Percentiles rank a stretch among this genome's conserved stretches.
Conservation (phyloP, 2,888 invertebrate species). For the Bellardia pandia region DNA sequence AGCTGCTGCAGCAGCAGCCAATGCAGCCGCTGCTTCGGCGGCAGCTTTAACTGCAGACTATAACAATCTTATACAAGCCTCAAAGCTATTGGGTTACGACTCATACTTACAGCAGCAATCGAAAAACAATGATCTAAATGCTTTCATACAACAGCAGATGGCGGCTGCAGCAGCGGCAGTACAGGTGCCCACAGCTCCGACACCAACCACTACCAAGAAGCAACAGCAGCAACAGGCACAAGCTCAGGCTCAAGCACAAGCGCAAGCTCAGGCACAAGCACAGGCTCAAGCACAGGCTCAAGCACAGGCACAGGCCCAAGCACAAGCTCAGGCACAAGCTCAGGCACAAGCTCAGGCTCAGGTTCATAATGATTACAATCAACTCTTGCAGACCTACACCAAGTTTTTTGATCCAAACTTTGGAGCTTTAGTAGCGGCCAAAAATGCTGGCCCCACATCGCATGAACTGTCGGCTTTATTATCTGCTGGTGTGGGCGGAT, state of each 20-base stretch:
- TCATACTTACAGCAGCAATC: slow-evolving; percentile 83
- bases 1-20: slow-evolving; percentile 73
- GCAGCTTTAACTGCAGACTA: slow-evolving; percentile 81
- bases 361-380: slow-evolving; percentile 80
- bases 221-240: slow-evolving; percentile 67
- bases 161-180: slow-evolving; percentile 80
- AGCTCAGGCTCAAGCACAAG: slow-evolving; percentile 79
- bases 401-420: slow-evolving; percentile 83
- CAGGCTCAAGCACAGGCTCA: slow-evolving; percentile 70
- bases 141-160: slow-evolving; percentile 83
- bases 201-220: slow-evolving; percentile 74
- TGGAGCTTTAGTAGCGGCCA: slow-evolving; percentile 77
- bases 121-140: slow-evolving; percentile 81
- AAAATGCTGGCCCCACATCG: slow-evolving; percentile 77
- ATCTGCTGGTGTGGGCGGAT: slow-evolving; percentile 77
- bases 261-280: slow-evolving; percentile 63
- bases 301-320: slow-evolving; percentile 74
- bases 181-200: slow-evolving; percentile 75
- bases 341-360: slow-evolving; percentile 74
- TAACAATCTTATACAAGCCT: slow-evolving; percentile 83
- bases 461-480: slow-evolving; percentile 81
- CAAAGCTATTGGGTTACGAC: slow-evolving; percentile 83
- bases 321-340: slow-evolving; percentile 78
- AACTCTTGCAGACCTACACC: slow-evolving; percentile 83
- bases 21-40: slow-evolving; percentile 78